Percentiles rank a stretch among this genome's conserved stretches.
Evolutionary conservation across 2,113 vertebrate genomes (phyloP).

Genomic region (Ictalurus furcatus): DNA sequence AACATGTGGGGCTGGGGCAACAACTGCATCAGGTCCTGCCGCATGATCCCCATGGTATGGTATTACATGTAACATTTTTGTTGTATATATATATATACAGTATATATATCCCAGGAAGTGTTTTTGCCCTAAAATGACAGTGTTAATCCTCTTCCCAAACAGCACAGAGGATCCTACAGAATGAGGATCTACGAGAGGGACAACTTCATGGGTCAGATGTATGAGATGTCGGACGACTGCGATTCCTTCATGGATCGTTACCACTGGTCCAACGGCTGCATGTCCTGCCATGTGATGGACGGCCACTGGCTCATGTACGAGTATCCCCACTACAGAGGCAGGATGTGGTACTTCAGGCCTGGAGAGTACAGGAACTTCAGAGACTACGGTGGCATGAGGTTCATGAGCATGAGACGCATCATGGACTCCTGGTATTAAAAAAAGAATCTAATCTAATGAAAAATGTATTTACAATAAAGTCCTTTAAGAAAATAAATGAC

Average conservation of each 20-base stretch:
- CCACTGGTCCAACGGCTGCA: slow-evolving; percentile 36
- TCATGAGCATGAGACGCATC: slow-evolving; percentile 10
- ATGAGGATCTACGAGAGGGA: slow-evolving; percentile 67
- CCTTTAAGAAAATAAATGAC: neutral
- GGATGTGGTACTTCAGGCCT: slow-evolving; percentile 55
- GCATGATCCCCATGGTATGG: slow-evolving; percentile 42
- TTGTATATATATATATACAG: too few relatives aligned
- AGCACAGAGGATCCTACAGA: slow-evolving; percentile 31
- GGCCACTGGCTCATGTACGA: slow-evolving; percentile 66
- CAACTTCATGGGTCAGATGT: slow-evolving; percentile 58
- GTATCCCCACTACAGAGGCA: slow-evolving; percentile 56
- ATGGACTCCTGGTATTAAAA: slow-evolving; percentile 30
- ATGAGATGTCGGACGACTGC: slow-evolving; percentile 21
- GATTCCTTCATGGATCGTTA: slow-evolving; percentile 39
- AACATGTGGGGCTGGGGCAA: slow-evolving; percentile 40
- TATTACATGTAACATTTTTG: too few relatives aligned
- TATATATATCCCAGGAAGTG: too few relatives aligned
- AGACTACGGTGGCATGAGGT: slow-evolving; percentile 7
- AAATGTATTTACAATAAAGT: neutral
- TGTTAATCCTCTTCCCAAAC: neutral
- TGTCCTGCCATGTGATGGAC: slow-evolving; percentile 63
- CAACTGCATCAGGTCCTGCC: slow-evolving; percentile 28
- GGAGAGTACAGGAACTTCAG: slow-evolving; percentile 46
- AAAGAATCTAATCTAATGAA: neutral
- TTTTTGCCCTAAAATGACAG: too few relatives aligned